Conservation (phyloP, 1,140 invertebrate species). For the Gonatopus flavifemur region DNA sequence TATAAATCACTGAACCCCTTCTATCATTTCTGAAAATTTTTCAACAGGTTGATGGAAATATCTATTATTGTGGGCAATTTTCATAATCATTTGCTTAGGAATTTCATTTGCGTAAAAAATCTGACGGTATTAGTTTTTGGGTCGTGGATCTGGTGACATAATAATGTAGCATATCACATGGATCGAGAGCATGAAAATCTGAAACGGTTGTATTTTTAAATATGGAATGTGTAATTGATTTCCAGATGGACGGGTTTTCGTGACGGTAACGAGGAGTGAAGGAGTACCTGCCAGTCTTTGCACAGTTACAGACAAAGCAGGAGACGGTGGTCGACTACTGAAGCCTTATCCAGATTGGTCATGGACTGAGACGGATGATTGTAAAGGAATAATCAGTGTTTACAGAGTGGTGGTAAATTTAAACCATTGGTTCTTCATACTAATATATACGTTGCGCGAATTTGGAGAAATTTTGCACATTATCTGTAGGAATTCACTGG, state of each 20-base stretch:
- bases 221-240: background rate
- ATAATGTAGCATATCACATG: no score
- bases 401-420: constrained; percentile 26
- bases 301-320: constrained; percentile 8
- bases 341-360: constrained; percentile 34
- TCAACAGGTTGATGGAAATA: no score
- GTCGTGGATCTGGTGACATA: no score
- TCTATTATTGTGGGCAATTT: no score
- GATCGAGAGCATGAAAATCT: no score
- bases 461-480: background rate
- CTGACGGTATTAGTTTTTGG: no score
- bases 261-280: constrained; percentile 23
- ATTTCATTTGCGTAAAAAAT: no score
- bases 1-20: no score
- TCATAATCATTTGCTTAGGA: no score
- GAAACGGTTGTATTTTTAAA: no score
- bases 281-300: constrained; percentile 31
- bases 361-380: constrained; percentile 21
- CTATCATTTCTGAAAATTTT: no score
- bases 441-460: background rate
- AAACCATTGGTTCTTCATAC: background rate
- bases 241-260: constrained; percentile 25
- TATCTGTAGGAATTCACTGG: background rate
- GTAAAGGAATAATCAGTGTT: constrained; percentile 26
- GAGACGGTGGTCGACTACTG: constrained; percentile 18